phyloP scores from a whole-genome alignment of 1,140 invertebrate species.

The Phymorhynchus buccinoides region DNA sequence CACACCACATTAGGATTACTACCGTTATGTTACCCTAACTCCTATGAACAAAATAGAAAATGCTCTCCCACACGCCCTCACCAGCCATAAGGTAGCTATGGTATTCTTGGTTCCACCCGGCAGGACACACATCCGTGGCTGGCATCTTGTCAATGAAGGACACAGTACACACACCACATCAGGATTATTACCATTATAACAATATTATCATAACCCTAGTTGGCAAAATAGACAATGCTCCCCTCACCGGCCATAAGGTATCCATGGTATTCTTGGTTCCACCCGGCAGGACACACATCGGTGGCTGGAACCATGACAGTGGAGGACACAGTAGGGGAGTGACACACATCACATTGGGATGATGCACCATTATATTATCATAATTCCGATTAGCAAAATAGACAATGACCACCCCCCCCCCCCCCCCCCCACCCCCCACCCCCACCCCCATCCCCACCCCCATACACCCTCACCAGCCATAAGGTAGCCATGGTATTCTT shows the following conservation, averaged over 20 bases:
- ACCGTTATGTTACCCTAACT: too few relatives aligned
- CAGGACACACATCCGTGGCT: conserved; percentile 47
- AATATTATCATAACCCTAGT: too few relatives aligned
- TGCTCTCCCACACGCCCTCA: background rate
- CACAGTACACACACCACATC: too few relatives aligned
- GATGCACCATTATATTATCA: too few relatives aligned
- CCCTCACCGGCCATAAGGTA: conserved; percentile 42
- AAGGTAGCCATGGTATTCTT: conserved; percentile 53
- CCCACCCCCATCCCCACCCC: background rate
- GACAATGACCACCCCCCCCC: background rate
- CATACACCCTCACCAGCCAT: conserved; percentile 31
- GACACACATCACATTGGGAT: too few relatives aligned
- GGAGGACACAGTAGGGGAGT: background rate
- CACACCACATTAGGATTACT: too few relatives aligned
- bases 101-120: conserved; percentile 54
- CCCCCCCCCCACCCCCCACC: background rate
- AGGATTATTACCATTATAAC: too few relatives aligned
- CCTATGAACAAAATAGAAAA: too few relatives aligned
- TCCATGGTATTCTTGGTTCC: conserved; percentile 52
- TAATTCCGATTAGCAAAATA: too few relatives aligned
- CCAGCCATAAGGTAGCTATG: conserved; percentile 46
- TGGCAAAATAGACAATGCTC: too few relatives aligned
- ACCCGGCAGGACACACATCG: conserved; percentile 49
- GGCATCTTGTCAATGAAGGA: conserved; percentile 52
- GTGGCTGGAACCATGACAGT: conserved; percentile 57